Percentiles rank a stretch among this genome's conserved stretches.
Conservation (phyloP, 2,888 invertebrate species). For the Aphrophora alni region DNA sequence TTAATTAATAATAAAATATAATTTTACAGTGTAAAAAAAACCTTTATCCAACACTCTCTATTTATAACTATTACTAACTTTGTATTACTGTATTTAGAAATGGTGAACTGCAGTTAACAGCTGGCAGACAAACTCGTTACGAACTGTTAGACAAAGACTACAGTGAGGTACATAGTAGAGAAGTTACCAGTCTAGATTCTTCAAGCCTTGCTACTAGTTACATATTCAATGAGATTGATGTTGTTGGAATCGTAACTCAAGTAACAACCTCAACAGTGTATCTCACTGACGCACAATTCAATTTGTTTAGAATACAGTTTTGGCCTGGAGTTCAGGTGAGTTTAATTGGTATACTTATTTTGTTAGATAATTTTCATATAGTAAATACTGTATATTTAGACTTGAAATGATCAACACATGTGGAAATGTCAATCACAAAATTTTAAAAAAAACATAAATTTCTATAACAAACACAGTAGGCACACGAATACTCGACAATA, state of each 20-base stretch:
- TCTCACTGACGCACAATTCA: constrained; percentile 63
- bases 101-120: constrained; percentile 64
- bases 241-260: constrained; percentile 69
- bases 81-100: constrained; percentile 56
- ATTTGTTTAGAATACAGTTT: constrained; percentile 63
- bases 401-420: no score
- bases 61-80: no score
- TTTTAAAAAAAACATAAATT: no score
- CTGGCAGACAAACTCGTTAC: constrained; percentile 62
- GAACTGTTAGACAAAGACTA: constrained; percentile 54
- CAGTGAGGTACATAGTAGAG: background rate
- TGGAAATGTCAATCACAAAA: no score
- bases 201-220: constrained; percentile 56
- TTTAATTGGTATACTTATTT: no score
- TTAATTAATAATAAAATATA: no score
- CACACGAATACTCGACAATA: no score
- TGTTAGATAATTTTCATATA: no score
- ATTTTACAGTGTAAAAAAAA: no score
- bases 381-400: no score
- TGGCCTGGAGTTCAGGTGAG: constrained; percentile 61
- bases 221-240: constrained; percentile 67
- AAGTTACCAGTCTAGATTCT: constrained; percentile 50
- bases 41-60: no score
- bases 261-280: constrained; percentile 58
- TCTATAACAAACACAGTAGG: no score